Conservation (phyloP, 1,140 invertebrate genomes). For the Portunus trituberculatus region DNA sequence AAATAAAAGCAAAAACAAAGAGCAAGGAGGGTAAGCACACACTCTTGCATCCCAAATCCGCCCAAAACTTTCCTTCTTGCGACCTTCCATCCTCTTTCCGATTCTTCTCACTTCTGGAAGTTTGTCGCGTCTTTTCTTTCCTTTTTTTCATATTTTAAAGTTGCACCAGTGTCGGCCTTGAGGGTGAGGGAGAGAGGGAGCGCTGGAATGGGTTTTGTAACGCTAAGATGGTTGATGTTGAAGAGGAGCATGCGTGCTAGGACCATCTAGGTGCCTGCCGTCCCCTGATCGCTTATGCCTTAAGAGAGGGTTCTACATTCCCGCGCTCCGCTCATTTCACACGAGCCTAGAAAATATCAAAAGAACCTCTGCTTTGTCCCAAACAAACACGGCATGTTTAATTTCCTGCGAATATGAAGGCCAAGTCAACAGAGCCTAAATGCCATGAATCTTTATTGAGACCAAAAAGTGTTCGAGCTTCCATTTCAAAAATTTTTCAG, state of each 20-base stretch:
- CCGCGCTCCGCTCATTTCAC: background rate
- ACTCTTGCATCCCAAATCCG: too few species aligned
- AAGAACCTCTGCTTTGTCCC: background rate
- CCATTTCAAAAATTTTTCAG: too few species aligned
- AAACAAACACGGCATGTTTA: background rate
- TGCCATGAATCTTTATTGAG: background rate
- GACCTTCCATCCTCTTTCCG: background rate
- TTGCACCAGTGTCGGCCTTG: background rate
- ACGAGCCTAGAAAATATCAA: background rate
- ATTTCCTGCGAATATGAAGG: background rate
- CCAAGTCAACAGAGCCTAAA: background rate
- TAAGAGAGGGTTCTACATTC: background rate
- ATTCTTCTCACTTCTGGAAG: slow-evolving; percentile 38
- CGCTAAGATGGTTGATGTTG: background rate
- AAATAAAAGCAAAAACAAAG: too few species aligned
- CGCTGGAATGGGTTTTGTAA: background rate
- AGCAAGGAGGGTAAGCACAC: too few species aligned
- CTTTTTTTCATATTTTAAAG: background rate
- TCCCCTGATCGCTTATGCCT: background rate
- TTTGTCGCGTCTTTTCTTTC: background rate
- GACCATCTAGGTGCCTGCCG: too few species aligned
- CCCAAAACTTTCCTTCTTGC: background rate
- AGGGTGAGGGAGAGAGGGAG: background rate
- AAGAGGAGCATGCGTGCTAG: background rate
- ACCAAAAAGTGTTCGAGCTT: background rate